Evolutionary conservation across 2,888 invertebrate species (phyloP).

Genomic region (Cartodere bifasciata): DNA sequence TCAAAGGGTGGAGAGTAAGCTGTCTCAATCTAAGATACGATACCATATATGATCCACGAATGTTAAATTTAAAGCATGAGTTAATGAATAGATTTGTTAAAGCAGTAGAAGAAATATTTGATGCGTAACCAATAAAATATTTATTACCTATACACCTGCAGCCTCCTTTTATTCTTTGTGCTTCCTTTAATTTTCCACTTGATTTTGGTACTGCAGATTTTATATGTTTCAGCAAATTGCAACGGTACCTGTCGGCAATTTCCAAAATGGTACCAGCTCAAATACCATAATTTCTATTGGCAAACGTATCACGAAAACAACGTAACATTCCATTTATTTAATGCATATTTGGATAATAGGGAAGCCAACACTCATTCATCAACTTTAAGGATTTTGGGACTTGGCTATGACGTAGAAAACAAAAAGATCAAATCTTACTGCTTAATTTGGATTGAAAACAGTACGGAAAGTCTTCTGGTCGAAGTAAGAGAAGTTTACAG

Average conservation of each 20-base stretch:
- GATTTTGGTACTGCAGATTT: no score
- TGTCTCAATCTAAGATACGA: no score
- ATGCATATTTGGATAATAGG: constrained; percentile 78
- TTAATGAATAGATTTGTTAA: no score
- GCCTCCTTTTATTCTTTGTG: no score
- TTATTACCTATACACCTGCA: no score
- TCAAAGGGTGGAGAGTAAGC: no score
- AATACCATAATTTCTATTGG: constrained; percentile 91
- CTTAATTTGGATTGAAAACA: background rate
- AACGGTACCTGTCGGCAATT: constrained; percentile 71
- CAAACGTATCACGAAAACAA: constrained; percentile 70
- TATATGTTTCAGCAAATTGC: no score
- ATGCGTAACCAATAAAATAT: no score
- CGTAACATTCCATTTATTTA: constrained; percentile 83
- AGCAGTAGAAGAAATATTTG: no score
- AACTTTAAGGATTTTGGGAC: constrained; percentile 65
- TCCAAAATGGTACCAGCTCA: constrained; percentile 79
- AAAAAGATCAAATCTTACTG: background rate
- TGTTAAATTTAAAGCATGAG: no score
- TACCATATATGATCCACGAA: no score
- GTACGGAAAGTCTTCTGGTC: background rate
- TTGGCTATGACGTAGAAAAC: constrained; percentile 73
- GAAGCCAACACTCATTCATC: constrained; percentile 68
- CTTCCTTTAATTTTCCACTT: no score
- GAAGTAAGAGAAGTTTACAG: background rate